Percentiles rank a stretch among this genome's conserved stretches.
Conservation (phyloP, 2,113 vertebrate genomes). For the Platycercus adscitus region DNA sequence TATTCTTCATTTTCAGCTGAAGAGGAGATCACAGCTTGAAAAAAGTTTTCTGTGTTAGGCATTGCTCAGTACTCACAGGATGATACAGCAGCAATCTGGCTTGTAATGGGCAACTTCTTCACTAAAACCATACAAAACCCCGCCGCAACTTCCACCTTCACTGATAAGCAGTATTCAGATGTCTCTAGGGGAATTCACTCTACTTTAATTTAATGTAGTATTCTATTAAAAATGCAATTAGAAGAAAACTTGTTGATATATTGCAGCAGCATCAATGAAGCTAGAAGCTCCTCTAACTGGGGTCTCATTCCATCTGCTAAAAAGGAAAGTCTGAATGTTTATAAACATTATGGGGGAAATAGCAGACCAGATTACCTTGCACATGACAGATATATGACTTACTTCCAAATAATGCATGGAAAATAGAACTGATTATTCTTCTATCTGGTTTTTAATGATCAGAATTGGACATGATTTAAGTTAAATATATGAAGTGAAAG, state of each 20-base stretch:
- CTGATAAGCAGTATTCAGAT: background rate
- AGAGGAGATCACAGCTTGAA: background rate
- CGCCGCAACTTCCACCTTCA: background rate
- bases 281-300: background rate
- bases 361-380: background rate
- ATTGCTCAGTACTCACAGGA: background rate
- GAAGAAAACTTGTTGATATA: constrained; percentile 24
- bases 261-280: background rate
- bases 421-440: constrained; percentile 40
- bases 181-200: background rate
- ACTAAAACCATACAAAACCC: background rate
- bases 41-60: background rate
- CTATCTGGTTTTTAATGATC: constrained; percentile 11
- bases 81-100: background rate
- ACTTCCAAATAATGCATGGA: constrained; percentile 9
- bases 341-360: constrained; percentile 20
- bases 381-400: background rate
- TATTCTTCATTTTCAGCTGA: background rate
- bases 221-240: background rate
- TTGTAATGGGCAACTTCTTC: background rate
- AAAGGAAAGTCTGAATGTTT: background rate
- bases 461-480: constrained; percentile 46
- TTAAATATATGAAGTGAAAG: constrained; percentile 29
- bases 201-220: constrained; percentile 18
- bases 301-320: background rate